These are phyloP conservation scores for Panurus biarmicus DNA, from an alignment of 2,113 vertebrate genomes.

Conservation along the genomic window DNA sequence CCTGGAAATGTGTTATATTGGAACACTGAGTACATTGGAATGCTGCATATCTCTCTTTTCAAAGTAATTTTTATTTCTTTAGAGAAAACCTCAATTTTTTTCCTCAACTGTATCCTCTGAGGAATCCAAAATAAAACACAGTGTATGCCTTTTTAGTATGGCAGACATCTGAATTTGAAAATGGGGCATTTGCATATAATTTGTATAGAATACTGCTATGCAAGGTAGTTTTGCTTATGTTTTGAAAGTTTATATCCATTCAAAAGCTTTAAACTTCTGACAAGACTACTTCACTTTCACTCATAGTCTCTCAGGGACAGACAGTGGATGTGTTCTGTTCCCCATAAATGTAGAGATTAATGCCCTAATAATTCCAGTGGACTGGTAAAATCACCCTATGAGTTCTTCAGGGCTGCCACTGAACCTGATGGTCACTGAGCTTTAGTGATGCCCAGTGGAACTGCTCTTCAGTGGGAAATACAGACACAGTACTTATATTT, in stretches of 20 bases:
- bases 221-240: background rate
- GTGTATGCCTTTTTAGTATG: background rate
- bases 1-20: background rate
- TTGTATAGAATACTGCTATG: background rate
- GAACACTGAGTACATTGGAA: background rate
- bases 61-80: background rate
- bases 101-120: background rate
- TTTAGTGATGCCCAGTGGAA: background rate
- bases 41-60: background rate
- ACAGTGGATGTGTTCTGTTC: background rate
- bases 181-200: background rate
- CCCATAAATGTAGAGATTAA: background rate
- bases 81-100: background rate
- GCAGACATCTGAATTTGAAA: background rate
- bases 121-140: background rate
- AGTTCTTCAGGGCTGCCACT: background rate
- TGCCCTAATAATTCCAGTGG: background rate
- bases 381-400: background rate
- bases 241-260: background rate
- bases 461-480: background rate
- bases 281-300: background rate
- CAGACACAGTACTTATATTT: background rate
- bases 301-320: background rate
- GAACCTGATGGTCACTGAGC: background rate
- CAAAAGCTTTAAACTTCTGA: background rate